Conservation (phyloP, 2,797 vertebrate genomes). For the Ispidina lecontei region DNA sequence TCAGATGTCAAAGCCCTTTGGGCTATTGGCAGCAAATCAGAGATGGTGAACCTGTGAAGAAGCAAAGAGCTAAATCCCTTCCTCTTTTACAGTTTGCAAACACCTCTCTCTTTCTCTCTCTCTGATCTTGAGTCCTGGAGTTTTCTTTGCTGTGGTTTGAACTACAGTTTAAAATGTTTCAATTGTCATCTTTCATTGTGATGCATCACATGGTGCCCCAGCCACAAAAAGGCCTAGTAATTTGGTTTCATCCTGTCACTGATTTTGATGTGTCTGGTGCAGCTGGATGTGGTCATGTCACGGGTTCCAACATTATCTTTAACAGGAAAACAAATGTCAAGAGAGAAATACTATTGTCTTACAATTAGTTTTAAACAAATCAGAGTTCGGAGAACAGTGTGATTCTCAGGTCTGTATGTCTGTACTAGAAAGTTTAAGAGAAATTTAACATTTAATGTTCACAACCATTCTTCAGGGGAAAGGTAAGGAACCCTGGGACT, state of each 20-base stretch:
- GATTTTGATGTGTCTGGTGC: slow-evolving; percentile 74
- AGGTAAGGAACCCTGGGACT: not conserved
- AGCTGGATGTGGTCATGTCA: slow-evolving; percentile 74
- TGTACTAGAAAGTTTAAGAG: not conserved
- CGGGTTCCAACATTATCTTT: slow-evolving; percentile 73
- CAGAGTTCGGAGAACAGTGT: not conserved
- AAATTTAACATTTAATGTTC: not conserved
- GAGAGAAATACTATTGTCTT: slow-evolving; percentile 65
- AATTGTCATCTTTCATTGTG: slow-evolving; percentile 75
- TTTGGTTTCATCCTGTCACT: slow-evolving; percentile 74
- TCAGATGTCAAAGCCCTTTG: slow-evolving; percentile 61
- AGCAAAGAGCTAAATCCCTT: slow-evolving; percentile 53
- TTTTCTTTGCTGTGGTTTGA: slow-evolving; percentile 76
- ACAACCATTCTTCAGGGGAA: not conserved
- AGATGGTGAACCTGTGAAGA: slow-evolving; percentile 63
- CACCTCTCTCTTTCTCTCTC: slow-evolving; percentile 68
- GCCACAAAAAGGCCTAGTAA: slow-evolving; percentile 73
- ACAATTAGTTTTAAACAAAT: slow-evolving; percentile 63
- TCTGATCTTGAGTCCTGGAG: slow-evolving; percentile 72
- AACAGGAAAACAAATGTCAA: slow-evolving; percentile 74
- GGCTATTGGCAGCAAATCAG: slow-evolving; percentile 54
- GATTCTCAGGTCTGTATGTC: slow-evolving; percentile 39
- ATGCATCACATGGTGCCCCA: slow-evolving; percentile 70
- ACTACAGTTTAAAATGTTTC: slow-evolving; percentile 69
- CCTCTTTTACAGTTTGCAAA: slow-evolving; percentile 66